phyloP scores from a whole-genome alignment of 2,113 vertebrate genomes.

The Myrmecophaga tridactyla region DNA sequence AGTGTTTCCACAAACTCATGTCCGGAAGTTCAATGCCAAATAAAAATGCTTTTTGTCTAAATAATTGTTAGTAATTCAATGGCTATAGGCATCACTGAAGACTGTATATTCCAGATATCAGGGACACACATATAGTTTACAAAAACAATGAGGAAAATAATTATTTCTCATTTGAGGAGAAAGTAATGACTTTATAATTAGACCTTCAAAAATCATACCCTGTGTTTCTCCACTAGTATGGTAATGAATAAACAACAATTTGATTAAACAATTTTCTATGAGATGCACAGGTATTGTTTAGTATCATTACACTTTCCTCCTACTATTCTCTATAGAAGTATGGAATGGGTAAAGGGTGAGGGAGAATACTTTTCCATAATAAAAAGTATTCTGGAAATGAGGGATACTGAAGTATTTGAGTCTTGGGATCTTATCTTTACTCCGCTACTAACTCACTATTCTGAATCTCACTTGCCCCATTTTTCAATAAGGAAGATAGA shows the following conservation, averaged over 20 bases:
- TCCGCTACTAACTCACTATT: constrained; percentile 20
- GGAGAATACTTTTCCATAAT: constrained; percentile 10
- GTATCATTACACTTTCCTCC: neutral
- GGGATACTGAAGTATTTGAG: neutral
- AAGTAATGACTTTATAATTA: constrained; percentile 26
- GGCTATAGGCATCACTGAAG: neutral
- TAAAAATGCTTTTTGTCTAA: constrained; percentile 10
- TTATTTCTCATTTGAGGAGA: constrained; percentile 43
- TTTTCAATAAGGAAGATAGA: constrained; percentile 26
- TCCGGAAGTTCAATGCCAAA: constrained; percentile 30
- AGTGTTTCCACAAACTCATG: constrained; percentile 13
- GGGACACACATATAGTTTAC: neutral
- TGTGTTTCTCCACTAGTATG: neutral
- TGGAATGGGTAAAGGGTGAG: neutral
- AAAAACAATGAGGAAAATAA: constrained; percentile 29
- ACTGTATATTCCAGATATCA: neutral
- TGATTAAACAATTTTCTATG: constrained; percentile 9
- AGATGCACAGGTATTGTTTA: neutral
- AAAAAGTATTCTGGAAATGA: constrained; percentile 30
- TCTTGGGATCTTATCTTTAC: neutral
- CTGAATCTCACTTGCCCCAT: neutral
- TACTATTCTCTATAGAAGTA: constrained; percentile 22
- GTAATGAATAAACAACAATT: neutral
- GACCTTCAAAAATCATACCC: constrained; percentile 1
- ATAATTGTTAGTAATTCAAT: constrained; percentile 8